Base-by-base conservation (phyloP, 2,797 vertebrate species). In the Syngnathus rostellatus region DNA sequence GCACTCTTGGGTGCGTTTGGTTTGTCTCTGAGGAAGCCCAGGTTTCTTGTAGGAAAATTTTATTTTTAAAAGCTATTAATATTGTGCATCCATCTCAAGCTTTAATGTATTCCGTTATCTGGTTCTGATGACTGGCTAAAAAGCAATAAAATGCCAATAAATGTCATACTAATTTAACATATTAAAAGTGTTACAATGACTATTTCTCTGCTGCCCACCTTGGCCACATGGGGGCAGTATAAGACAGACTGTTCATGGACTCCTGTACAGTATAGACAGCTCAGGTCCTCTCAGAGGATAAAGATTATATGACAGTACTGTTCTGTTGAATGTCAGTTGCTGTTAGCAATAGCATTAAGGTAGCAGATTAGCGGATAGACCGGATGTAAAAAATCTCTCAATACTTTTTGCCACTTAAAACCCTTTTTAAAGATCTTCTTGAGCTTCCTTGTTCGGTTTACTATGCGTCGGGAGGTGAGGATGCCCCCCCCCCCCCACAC, bases 1-100 rank as follows among this genome's bases (percentile, higher is more conserved):
- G 23, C 10, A 55, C 11, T 31, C 57, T n/a, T 19, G 62, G 58
- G 75, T 74, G 2, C 2, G n/a, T 23, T 43, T 64, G 48, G 46
- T 48, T 75, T 65, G 69, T 40, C 58, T 60, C 38, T 40, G 31
- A 38, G 37, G 17, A 59, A 59, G 16, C 37, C 53, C 5, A 9
- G 8, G 50, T 53, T 55, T 55, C 21, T 14, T 55, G 25, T 55
- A 23, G 14, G 53, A 14, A 31, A 14, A 14, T 14, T 11, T 14
- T 25, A 25, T 23, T 23, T 11, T 55, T 55, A 23, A 55, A 25
- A 25, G 53, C 53, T 25, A 25, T 23, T 53, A 8, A n/a, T 50
- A 19, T 50, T 53, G 50, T 21, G 21, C 50, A 37, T 57, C 54
- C 16, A 5, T 4, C 31, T 5, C 1, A 12, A 37, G 31, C 54